Evolutionary conservation across 2,113 vertebrate species (phyloP).

Genomic region (Alethe castanea): DNA sequence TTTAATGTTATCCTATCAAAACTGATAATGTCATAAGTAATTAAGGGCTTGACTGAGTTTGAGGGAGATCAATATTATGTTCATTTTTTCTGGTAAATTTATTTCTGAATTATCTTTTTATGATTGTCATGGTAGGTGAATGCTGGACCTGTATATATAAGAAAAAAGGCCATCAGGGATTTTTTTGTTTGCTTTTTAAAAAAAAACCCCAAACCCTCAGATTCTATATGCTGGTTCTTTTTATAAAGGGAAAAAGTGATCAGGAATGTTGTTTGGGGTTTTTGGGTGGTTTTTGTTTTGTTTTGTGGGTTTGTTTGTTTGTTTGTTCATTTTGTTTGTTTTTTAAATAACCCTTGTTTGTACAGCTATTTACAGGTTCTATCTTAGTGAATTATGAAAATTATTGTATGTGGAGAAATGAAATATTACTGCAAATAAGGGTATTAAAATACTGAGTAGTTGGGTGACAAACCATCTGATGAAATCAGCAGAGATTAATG

Average conservation of each 20-base stretch:
- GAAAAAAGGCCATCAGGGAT: not conserved
- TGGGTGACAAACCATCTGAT: not conserved
- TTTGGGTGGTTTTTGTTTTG: too few relatives aligned
- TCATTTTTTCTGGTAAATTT: not conserved
- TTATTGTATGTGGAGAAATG: not conserved
- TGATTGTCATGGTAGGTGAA: not conserved
- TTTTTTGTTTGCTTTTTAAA: rapidly evolving
- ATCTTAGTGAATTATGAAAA: not conserved
- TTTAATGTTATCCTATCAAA: not conserved
- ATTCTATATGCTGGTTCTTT: not conserved
- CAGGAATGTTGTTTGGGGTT: not conserved
- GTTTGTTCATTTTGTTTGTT: not conserved
- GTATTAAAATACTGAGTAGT: not conserved
- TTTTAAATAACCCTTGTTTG: not conserved
- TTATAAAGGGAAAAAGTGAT: not conserved
- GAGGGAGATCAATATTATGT: not conserved
- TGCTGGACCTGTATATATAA: not conserved
- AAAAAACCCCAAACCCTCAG: not conserved
- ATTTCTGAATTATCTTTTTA: not conserved
- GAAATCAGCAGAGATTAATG: not conserved
- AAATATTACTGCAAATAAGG: not conserved
- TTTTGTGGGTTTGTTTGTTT: not conserved
- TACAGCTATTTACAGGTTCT: not conserved
- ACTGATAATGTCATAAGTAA: not conserved
- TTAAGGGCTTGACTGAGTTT: not conserved